Conservation (phyloP, 35 echinoderm and acorn worm species). For the Heliocidaris tuberculata region DNA sequence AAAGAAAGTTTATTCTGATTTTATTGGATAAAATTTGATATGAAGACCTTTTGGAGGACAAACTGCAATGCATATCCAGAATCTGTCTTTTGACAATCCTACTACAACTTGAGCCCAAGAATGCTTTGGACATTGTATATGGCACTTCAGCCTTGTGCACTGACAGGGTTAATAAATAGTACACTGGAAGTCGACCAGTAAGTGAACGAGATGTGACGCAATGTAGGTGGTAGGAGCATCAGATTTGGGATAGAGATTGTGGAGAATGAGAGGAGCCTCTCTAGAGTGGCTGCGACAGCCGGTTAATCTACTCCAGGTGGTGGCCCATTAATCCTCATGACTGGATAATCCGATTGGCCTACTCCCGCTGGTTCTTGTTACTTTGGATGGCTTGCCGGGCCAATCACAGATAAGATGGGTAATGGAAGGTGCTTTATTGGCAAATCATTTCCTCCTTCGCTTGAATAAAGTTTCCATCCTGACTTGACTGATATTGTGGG, state of each 20-base stretch:
- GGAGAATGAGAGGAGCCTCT: not conserved
- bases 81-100: not conserved
- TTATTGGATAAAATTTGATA: not conserved
- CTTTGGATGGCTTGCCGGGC: not conserved
- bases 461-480: not conserved
- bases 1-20: not conserved
- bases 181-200: not conserved
- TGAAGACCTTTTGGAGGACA: not conserved
- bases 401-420: not conserved
- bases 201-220: not conserved
- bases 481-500: not conserved
- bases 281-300: not conserved
- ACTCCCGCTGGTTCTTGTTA: not conserved
- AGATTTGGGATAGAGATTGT: not conserved
- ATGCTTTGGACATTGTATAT: not conserved
- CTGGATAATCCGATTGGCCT: constrained; percentile 26
- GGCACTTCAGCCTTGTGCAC: not conserved
- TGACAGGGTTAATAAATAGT: not conserved
- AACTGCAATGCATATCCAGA: not conserved
- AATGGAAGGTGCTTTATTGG: constrained; percentile 10
- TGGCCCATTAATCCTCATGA: constrained; percentile 33
- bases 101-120: not conserved
- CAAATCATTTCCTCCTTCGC: not conserved
- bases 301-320: constrained; percentile 20
- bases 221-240: not conserved